These are phyloP conservation scores for Takifugu ocellatus DNA, from an alignment of 2,797 vertebrate species.

Conservation along the genomic window DNA sequence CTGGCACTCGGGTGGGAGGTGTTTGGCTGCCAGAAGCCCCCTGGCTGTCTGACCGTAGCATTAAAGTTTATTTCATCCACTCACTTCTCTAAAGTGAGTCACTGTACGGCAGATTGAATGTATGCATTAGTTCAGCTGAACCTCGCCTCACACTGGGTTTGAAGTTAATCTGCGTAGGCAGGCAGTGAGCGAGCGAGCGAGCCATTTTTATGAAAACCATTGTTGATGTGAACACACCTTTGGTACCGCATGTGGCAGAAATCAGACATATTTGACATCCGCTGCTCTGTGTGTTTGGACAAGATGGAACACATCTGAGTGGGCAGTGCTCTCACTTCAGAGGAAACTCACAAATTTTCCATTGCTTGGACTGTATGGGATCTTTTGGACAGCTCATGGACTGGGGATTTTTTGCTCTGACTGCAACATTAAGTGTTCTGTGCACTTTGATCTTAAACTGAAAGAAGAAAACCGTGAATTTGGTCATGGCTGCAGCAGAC, in stretches of 20 bases:
- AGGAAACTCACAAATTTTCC: slow-evolving; percentile 16
- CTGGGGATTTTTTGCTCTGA: too few species aligned
- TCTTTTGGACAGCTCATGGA: slow-evolving; percentile 8
- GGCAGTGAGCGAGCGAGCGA: not conserved
- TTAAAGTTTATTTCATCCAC: not conserved
- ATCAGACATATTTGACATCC: slow-evolving; percentile 1
- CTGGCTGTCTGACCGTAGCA: slow-evolving; percentile 2
- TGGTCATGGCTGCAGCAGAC: too few species aligned
- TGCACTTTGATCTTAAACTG: too few species aligned
- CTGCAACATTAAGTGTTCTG: too few species aligned
- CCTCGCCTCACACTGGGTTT: slow-evolving; percentile 24
- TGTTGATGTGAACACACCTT: slow-evolving; percentile 21
- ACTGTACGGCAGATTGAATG: slow-evolving; percentile 42
- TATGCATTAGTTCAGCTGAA: slow-evolving; percentile 29
- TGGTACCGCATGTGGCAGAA: slow-evolving; percentile 12
- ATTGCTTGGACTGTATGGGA: slow-evolving; percentile 6
- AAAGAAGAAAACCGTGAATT: too few species aligned
- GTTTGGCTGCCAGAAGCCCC: slow-evolving; percentile 11
- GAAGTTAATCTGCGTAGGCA: slow-evolving; percentile 24
- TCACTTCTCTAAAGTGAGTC: slow-evolving; percentile 19
- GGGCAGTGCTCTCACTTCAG: slow-evolving; percentile 1
- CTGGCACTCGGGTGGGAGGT: not conserved
- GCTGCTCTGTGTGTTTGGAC: slow-evolving; percentile 1
- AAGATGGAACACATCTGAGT: slow-evolving; percentile 29
- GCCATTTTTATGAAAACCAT: not conserved